These are phyloP conservation scores for Atta colombica DNA, from an alignment of 1,140 invertebrate species.

Conservation along the genomic window DNA sequence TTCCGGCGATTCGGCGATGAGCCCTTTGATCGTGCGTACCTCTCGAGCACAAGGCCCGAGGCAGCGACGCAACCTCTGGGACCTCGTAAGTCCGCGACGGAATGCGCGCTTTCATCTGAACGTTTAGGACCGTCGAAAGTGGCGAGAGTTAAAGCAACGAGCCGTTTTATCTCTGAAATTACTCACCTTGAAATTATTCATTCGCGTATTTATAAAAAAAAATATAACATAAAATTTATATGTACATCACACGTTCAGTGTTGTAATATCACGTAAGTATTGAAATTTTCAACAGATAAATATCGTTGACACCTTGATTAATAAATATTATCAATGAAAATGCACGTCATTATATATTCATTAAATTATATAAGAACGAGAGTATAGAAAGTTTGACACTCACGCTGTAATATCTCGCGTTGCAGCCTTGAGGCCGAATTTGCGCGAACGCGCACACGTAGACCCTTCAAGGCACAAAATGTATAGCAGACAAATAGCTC, in stretches of 20 bases:
- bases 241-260: background rate
- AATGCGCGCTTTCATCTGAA: constrained; percentile 56
- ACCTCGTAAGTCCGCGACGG: constrained; percentile 65
- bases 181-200: background rate
- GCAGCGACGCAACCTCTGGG: constrained; percentile 72
- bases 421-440: constrained; percentile 62
- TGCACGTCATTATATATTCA: background rate
- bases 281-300: background rate
- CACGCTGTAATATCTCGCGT: constrained; percentile 40
- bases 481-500: constrained; percentile 72
- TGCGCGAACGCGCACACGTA: constrained; percentile 14
- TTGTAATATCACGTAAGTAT: background rate
- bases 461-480: constrained; percentile 55
- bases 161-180: constrained; percentile 15
- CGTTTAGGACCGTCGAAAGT: constrained; percentile 47
- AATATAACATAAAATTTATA: background rate
- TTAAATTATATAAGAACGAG: constrained; percentile 14
- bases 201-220: background rate
- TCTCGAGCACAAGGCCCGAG: constrained; percentile 59
- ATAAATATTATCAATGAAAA: background rate
- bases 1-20: constrained; percentile 74
- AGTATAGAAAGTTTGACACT: background rate
- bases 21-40: constrained; percentile 75
- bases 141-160: constrained; percentile 38
- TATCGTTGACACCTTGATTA: background rate